These are phyloP conservation scores for Aporophyla nigra DNA, from an alignment of 2,888 invertebrate species.

Conservation along the genomic window DNA sequence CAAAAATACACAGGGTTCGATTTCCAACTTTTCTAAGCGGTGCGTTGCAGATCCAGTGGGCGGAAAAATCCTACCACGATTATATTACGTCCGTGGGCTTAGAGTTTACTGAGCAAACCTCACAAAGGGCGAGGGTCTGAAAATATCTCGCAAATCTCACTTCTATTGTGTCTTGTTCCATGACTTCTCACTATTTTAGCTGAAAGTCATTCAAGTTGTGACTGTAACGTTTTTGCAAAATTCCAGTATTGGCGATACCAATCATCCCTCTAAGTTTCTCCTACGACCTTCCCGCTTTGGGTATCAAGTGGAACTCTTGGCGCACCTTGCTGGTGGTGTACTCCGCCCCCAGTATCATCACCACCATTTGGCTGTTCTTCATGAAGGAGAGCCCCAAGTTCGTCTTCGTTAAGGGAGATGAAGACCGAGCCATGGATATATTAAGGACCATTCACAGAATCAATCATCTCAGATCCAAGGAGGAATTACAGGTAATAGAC, in stretches of 20 bases:
- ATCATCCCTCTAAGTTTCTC: slow-evolving; percentile 91
- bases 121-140: neutral
- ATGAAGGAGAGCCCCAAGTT: slow-evolving; percentile 95
- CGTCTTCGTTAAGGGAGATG: slow-evolving; percentile 91
- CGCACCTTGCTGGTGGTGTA: slow-evolving; percentile 93
- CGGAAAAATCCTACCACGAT: no score
- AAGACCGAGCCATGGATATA: slow-evolving; percentile 88
- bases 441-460: slow-evolving; percentile 78
- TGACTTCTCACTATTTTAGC: neutral
- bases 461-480: slow-evolving; percentile 72
- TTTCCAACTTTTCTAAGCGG: no score
- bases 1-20: no score
- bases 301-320: slow-evolving; percentile 93
- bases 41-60: no score
- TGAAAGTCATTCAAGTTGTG: neutral
- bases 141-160: neutral
- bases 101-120: neutral
- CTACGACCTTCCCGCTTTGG: slow-evolving; percentile 79
- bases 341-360: slow-evolving; percentile 91
- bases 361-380: slow-evolving; percentile 89
- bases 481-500: slow-evolving; percentile 73
- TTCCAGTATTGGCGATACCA: slow-evolving; percentile 91
- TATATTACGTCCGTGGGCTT: no score
- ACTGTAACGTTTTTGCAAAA: neutral
- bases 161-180: neutral